Evolutionary conservation across 23 tunicate genomes (phyloP).

Genomic region (Corella eumyota): DNA sequence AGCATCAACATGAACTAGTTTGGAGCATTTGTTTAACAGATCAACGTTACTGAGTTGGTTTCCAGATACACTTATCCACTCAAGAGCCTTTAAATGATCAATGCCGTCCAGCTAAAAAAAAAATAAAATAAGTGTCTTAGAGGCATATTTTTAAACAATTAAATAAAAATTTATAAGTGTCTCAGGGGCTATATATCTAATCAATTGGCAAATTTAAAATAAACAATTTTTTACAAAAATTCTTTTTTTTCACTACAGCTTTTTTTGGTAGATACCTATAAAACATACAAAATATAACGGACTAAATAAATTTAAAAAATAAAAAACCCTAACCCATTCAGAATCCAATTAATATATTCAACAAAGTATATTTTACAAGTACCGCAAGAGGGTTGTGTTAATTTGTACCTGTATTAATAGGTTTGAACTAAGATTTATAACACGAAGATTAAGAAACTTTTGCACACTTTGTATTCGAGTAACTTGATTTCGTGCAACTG

Average conservation of each 20-base stretch:
- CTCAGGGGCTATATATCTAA: no score
- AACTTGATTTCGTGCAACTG: slow-evolving; percentile 11
- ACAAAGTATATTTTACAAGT: background rate
- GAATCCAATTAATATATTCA: no score
- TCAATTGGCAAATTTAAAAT: no score
- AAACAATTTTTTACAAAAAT: no score
- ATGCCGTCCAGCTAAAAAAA: slow-evolving; percentile 4
- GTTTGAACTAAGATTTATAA: slow-evolving; percentile 7
- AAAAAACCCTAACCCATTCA: no score
- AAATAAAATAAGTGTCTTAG: background rate
- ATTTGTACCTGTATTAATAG: slow-evolving; percentile 7
- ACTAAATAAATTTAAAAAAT: no score
- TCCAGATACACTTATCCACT: slow-evolving; percentile 12
- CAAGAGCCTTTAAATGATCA: slow-evolving; percentile 6
- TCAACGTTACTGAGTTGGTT: slow-evolving; percentile 13
- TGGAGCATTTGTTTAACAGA: slow-evolving; percentile 5
- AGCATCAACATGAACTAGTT: slow-evolving; percentile 15
- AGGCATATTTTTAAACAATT: no score
- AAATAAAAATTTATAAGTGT: no score
- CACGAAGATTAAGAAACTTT: background rate
- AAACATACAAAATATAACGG: background rate
- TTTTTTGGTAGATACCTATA: background rate
- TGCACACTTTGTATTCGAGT: slow-evolving; percentile 1
- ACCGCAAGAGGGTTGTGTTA: background rate
- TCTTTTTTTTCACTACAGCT: background rate